Evolutionary conservation across 2,888 invertebrate genomes (phyloP).

Genomic region (Teleogryllus oceanicus): DNA sequence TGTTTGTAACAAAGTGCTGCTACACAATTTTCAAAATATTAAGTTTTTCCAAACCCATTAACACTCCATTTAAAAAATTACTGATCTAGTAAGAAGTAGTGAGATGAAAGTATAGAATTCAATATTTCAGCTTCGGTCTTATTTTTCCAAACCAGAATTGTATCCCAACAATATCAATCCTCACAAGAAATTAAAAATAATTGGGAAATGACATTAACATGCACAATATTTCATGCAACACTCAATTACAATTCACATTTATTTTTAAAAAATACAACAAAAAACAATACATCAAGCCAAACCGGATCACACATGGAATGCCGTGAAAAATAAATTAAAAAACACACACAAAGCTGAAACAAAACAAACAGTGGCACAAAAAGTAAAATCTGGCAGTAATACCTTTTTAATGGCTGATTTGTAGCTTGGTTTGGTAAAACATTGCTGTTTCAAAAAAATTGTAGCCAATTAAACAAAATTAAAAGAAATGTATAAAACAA

Average conservation of each 20-base stretch:
- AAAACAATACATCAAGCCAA: neutral
- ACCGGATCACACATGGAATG: no score
- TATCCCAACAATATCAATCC: neutral
- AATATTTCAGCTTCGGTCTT: no score
- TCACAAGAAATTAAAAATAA: neutral
- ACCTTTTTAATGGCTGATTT: constrained; percentile 32
- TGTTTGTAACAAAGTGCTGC: no score
- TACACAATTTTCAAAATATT: no score
- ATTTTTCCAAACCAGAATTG: neutral
- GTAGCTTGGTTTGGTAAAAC: constrained; percentile 31
- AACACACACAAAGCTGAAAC: constrained; percentile 19
- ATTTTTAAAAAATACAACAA: neutral
- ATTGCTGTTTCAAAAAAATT: constrained; percentile 33
- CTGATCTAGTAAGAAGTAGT: no score
- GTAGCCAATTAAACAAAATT: constrained; percentile 27
- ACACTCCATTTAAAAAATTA: no score
- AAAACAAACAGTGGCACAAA: constrained; percentile 29
- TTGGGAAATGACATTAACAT: no score
- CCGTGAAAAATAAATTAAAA: no score
- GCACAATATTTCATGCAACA: no score
- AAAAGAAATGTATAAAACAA: no score
- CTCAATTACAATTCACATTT: neutral
- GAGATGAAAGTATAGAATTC: no score
- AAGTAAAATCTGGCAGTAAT: constrained; percentile 25
- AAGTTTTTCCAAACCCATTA: no score